Percentiles rank a stretch among this genome's conserved stretches.
phyloP scores from a whole-genome alignment of 2,888 invertebrate genomes.

The Drosophila pegasa region DNA sequence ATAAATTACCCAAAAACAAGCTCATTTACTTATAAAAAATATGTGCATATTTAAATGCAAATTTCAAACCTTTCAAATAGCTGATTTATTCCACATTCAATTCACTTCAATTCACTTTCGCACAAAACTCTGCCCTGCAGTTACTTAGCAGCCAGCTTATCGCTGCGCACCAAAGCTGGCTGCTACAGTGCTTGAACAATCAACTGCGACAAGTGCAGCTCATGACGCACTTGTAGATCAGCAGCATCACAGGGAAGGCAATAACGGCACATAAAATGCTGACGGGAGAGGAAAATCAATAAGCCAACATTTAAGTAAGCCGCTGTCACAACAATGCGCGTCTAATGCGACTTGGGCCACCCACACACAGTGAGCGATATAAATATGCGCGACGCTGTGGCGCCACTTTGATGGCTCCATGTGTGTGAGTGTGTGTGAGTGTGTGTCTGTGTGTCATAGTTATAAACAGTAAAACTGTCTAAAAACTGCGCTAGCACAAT shows the following conservation, averaged over 20 bases:
- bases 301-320: conserved; percentile 68
- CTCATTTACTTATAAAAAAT: neutral
- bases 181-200: conserved; percentile 35
- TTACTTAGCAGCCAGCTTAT: conserved; percentile 36
- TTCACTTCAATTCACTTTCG: conserved; percentile 20
- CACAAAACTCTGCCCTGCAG: conserved; percentile 6
- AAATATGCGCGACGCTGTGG: conserved; percentile 68
- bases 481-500: conserved; percentile 68
- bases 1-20: no score
- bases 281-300: conserved; percentile 56
- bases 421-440: neutral
- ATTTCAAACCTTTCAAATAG: conserved; percentile 4
- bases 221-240: conserved; percentile 47
- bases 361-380: conserved; percentile 62
- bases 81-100: conserved; percentile 20
- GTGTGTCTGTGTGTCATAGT: conserved; percentile 39
- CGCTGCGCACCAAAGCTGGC: conserved; percentile 20
- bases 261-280: neutral
- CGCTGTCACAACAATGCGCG: conserved; percentile 61
- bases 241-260: neutral
- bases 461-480: conserved; percentile 79
- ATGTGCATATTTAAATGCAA: neutral
- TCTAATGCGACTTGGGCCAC: conserved; percentile 48
- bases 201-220: conserved; percentile 42
- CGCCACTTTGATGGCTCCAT: conserved; percentile 60